phyloP scores from a whole-genome alignment of 2,797 vertebrate genomes.

The Hyperoplus immaculatus region DNA sequence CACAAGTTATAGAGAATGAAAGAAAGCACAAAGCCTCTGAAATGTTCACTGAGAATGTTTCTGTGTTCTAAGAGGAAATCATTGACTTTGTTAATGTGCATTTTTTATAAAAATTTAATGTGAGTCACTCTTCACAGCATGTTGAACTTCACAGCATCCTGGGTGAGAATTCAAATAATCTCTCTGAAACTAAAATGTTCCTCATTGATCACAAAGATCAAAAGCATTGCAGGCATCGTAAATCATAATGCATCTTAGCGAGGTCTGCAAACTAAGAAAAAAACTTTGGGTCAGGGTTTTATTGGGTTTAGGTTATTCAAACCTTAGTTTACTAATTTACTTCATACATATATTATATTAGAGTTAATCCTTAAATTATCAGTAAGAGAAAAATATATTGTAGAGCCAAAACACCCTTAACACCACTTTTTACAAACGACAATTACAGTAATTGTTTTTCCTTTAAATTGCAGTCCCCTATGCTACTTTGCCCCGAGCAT shows the following conservation, averaged over 20 bases:
- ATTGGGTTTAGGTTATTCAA: background rate
- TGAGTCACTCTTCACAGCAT: background rate
- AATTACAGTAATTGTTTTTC: background rate
- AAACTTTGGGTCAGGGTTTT: background rate
- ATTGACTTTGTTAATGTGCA: background rate
- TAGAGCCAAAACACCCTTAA: background rate
- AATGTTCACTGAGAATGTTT: background rate
- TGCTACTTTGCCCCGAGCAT: constrained; percentile 8
- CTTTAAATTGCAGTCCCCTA: background rate
- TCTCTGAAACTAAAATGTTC: constrained; percentile 6
- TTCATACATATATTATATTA: too few species aligned
- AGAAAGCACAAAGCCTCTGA: background rate
- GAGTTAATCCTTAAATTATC: background rate
- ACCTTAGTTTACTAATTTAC: background rate
- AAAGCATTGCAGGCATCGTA: background rate
- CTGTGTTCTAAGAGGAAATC: background rate
- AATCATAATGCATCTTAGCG: background rate
- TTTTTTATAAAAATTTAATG: background rate
- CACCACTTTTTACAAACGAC: background rate
- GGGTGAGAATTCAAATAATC: constrained; percentile 1
- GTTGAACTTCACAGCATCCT: background rate
- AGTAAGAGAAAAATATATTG: background rate
- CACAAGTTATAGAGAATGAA: background rate
- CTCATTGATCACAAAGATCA: background rate
- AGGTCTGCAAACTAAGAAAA: background rate